A percentile compares a stretch with the other conserved stretches of the same genome.
Evolutionary conservation across 2,797 vertebrate genomes (phyloP).

Genomic region (Simalia tracyae): DNA sequence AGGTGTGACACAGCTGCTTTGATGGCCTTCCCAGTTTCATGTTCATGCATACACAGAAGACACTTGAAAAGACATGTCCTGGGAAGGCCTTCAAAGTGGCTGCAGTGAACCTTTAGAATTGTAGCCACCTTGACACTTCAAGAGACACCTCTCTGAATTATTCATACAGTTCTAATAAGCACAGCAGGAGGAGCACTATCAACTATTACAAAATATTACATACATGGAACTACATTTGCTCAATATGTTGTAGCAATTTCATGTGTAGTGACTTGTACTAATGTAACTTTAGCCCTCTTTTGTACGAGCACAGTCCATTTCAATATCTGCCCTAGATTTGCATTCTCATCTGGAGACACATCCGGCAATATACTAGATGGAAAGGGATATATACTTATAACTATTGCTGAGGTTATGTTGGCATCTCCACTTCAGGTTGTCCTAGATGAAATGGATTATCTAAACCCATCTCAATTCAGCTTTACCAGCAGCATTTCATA

Average conservation of each 20-base stretch:
- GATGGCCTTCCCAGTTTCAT: not conserved
- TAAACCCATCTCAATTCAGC: not conserved
- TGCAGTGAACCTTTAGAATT: not conserved
- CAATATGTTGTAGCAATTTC: not conserved
- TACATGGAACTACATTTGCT: not conserved
- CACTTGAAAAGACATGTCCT: not conserved
- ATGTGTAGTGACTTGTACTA: not conserved
- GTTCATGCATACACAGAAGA: not conserved
- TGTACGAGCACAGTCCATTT: not conserved
- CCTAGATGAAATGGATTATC: not conserved
- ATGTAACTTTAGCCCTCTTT: not conserved
- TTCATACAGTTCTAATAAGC: not conserved
- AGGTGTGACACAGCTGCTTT: not conserved
- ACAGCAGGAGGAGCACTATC: not conserved
- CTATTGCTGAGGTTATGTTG: not conserved
- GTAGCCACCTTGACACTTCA: not conserved
- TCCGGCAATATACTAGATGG: not conserved
- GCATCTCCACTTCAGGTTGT: not conserved
- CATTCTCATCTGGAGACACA: not conserved
- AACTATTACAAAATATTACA: not conserved
- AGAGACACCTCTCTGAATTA: not conserved
- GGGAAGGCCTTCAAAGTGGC: not conserved
- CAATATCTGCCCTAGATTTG: not conserved
- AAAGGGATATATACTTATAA: not conserved
- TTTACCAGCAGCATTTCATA: not conserved